phyloP scores from a whole-genome alignment of 2,113 vertebrate genomes.

The Rhizomys pruinosus region DNA sequence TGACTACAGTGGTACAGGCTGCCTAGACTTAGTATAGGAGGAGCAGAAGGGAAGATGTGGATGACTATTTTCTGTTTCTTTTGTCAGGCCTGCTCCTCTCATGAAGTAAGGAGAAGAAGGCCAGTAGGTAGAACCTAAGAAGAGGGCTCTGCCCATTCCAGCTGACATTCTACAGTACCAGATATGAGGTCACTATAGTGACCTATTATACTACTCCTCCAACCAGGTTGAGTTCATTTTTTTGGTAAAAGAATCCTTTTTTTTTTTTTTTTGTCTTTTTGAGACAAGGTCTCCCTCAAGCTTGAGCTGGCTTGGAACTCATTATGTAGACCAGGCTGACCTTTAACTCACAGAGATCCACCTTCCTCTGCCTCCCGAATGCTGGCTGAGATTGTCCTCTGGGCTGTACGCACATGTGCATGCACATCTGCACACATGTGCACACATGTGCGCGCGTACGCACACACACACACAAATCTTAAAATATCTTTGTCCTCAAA shows the following conservation, averaged over 20 bases:
- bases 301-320: too few species aligned
- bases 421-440: background rate
- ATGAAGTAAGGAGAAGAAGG: background rate
- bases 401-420: background rate
- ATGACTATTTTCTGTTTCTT: conserved; percentile 12
- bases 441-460: too few species aligned
- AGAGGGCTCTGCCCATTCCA: background rate
- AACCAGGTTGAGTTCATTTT: too few species aligned
- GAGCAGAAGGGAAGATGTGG: background rate
- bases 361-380: too few species aligned
- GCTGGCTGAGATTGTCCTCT: too few species aligned
- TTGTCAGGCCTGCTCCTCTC: background rate
- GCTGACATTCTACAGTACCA: background rate
- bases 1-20: background rate
- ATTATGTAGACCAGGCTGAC: too few species aligned
- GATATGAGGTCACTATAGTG: too few species aligned
- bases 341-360: too few species aligned
- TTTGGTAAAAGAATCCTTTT: too few species aligned
- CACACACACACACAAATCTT: background rate
- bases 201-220: too few species aligned
- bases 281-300: too few species aligned
- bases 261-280: too few species aligned
- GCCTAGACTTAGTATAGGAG: background rate
- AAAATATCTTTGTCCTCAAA: background rate
- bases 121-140: background rate